Evolutionary conservation across 2,797 vertebrate species (phyloP), one percentile per base, ranked within the genome.

Genomic region (Semotilus atromaculatus): DNA sequence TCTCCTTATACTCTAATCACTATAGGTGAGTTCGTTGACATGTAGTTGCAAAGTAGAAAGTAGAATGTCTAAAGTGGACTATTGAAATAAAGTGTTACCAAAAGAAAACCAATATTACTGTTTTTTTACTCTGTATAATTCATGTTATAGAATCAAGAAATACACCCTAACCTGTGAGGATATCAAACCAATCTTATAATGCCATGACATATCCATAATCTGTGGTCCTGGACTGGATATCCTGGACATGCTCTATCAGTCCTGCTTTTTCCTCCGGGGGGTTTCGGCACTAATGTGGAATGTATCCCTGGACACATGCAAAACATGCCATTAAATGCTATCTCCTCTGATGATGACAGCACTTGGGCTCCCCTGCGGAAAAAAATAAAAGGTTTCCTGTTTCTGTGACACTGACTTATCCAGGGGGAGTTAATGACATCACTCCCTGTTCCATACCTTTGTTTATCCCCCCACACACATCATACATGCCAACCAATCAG

Each of bases 281-380:
- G 29, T 81, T 48, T 62, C 53, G 60, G 11, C 21, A 80, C 36
- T 48, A 34, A 62, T 62, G 36, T 60, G 26, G 55, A 73, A 73
- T 64, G 55, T 82, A 64, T 21, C 5, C 21, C 0, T 36, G 38
- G 78, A 86, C 79, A 83, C 84, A 90, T 77, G 81, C 83, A 85
- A 81, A 81, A 74, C 75, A 64, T 64, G 72, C 66, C 36, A 21
- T 68, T 58, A 70, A 34, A 85, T 53, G 31, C 80, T 29, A 48
- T 73, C 38, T 85, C 21, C 31, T 26, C 11, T 86, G 48, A 58
- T 73, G 79, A 71, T 67, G 77, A 40, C 45, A 72, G 68, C 75
- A 79, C 9, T 29, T 1, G 55, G 86, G 80, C 40, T 19, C 53
- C 51, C 19, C 68, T 72, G 68, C 4, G 34, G 16, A 70, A 55